A percentile compares a stretch with the other conserved stretches of the same genome.
Conservation (phyloP, 2,888 invertebrate genomes). For the Tanaodytes sp. region DNA sequence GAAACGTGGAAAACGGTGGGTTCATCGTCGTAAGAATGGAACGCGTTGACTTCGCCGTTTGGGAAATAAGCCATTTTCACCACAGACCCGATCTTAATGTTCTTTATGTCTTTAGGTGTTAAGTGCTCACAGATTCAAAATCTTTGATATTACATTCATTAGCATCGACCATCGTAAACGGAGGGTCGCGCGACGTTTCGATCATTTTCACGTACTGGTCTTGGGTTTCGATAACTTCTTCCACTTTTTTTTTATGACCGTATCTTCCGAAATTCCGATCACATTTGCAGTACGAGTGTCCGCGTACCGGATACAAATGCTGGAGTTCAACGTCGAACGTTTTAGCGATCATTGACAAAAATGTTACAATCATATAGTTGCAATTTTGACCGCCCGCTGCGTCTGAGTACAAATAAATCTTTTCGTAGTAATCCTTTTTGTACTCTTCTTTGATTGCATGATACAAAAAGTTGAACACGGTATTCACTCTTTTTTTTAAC, state of each 20-base stretch:
- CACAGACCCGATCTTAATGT: conserved; percentile 5
- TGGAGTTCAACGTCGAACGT: conserved; percentile 34
- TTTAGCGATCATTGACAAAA: conserved; percentile 28
- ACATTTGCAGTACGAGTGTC: conserved; percentile 48
- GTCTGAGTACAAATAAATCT: conserved; percentile 37
- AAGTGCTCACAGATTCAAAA: conserved; percentile 14
- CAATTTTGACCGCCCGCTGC: conserved; percentile 32
- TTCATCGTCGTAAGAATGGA: conserved; percentile 1
- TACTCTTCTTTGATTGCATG: conserved; percentile 34
- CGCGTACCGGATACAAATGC: conserved; percentile 48
- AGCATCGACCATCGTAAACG: conserved; percentile 7
- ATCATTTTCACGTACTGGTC: conserved; percentile 4
- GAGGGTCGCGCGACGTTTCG: neutral
- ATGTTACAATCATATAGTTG: conserved; percentile 24
- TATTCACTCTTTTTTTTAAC: conserved; percentile 39
- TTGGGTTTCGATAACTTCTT: conserved; percentile 36
- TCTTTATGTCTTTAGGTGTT: too few relatives aligned
- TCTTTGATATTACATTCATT: conserved; percentile 2
- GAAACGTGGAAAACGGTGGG: neutral
- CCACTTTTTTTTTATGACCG: conserved; percentile 26
- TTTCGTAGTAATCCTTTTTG: conserved; percentile 21
- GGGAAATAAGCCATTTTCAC: conserved; percentile 13
- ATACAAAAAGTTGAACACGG: conserved; percentile 28
- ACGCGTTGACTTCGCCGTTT: conserved; percentile 8
- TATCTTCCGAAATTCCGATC: conserved; percentile 47